Evolutionary conservation across 2,888 invertebrate species (phyloP).

Genomic region (Brachylomia viminalis): DNA sequence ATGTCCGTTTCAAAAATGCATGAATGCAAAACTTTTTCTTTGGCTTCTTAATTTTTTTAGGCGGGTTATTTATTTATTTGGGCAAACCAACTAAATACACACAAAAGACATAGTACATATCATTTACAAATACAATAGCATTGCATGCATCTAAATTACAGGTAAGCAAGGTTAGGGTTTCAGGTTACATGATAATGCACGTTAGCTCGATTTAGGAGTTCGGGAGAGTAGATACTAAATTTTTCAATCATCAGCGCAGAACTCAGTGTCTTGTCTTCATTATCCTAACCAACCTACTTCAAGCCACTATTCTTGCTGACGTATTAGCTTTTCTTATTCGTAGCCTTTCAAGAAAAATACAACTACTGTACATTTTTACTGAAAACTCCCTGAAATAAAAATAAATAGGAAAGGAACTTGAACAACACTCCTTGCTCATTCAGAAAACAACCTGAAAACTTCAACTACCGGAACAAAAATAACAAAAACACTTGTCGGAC

Average conservation of each 20-base stretch:
- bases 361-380: background rate
- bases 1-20: background rate
- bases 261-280: background rate
- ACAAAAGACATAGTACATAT: no score
- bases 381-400: background rate
- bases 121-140: no score
- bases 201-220: background rate
- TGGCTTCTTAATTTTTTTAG: no score
- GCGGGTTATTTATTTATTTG: no score
- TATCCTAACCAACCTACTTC: background rate
- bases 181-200: background rate
- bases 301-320: background rate
- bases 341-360: background rate
- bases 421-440: slow-evolving; percentile 37
- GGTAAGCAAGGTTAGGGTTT: no score
- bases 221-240: background rate
- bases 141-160: no score
- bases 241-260: background rate
- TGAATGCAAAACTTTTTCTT: no score
- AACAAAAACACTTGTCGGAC: slow-evolving; percentile 42
- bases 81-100: no score
- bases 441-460: slow-evolving; percentile 26
- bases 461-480: slow-evolving; percentile 32
- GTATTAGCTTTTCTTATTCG: background rate
- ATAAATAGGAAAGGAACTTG: background rate